Conservation (phyloP, 2,888 invertebrate species). For the Diploptera punctata region DNA sequence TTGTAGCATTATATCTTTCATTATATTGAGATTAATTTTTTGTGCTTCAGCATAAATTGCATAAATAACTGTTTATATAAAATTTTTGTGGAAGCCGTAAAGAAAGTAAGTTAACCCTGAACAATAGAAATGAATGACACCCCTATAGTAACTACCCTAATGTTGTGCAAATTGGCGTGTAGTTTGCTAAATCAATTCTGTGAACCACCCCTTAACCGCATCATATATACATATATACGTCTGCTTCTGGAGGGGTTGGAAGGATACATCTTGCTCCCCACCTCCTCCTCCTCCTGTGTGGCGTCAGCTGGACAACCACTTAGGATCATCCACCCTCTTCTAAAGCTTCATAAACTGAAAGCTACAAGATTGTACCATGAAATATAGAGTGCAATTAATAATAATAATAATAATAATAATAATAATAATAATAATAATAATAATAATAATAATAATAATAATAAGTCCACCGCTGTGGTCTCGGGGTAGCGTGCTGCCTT, state of each 20-base stretch:
- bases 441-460: no score
- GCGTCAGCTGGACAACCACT: conserved; percentile 66
- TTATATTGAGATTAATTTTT: no score
- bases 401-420: no score
- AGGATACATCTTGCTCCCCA: conserved; percentile 31
- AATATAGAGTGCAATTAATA: background rate
- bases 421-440: no score
- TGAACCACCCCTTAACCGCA: conserved; percentile 25
- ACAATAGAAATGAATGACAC: background rate
- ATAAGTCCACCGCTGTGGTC: no score
- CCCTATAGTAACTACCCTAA: conserved; percentile 10
- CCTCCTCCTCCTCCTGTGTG: conserved; percentile 39
- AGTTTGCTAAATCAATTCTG: conserved; percentile 35
- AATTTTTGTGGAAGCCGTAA: no score
- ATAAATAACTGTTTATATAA: no score
- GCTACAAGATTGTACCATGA: background rate
- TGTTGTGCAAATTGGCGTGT: conserved; percentile 36
- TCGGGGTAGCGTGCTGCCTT: no score
- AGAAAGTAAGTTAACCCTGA: background rate
- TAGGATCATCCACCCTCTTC: conserved; percentile 46
- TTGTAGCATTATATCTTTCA: no score
- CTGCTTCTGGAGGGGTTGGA: conserved; percentile 22
- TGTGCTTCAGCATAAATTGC: no score
- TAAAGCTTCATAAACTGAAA: conserved; percentile 17
- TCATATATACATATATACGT: conserved; percentile 28